Evolutionary conservation across 2,113 vertebrate species (phyloP).

Genomic region (Barnardius zonarius): DNA sequence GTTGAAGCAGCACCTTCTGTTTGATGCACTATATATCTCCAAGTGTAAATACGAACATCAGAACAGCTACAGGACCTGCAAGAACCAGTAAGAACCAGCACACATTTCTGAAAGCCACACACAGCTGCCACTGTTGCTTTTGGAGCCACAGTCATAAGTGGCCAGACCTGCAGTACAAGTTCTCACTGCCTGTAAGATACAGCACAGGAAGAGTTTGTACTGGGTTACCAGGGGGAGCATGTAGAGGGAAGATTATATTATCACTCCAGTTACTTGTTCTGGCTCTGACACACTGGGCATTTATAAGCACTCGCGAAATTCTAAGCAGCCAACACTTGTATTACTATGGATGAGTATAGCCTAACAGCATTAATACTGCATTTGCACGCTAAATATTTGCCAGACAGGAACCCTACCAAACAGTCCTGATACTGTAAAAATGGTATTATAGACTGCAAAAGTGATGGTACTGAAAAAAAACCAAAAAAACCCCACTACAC

Average conservation of each 20-base stretch:
- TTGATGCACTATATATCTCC: neutral
- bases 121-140: neutral
- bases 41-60: neutral
- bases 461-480: neutral
- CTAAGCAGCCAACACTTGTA: neutral
- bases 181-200: neutral
- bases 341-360: neutral
- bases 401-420: neutral
- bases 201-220: neutral
- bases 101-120: neutral
- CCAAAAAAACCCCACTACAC: neutral
- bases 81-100: neutral
- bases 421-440: neutral
- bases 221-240: neutral
- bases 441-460: neutral
- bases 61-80: neutral
- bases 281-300: neutral
- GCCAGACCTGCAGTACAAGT: neutral
- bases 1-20: neutral
- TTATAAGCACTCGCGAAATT: neutral
- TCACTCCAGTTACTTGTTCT: neutral
- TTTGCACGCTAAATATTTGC: neutral
- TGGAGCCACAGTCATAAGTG: neutral
- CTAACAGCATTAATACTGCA: neutral
- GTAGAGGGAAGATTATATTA: neutral